phyloP scores from a whole-genome alignment of 2,113 vertebrate genomes.

The Brachyhypopomus gauderio region DNA sequence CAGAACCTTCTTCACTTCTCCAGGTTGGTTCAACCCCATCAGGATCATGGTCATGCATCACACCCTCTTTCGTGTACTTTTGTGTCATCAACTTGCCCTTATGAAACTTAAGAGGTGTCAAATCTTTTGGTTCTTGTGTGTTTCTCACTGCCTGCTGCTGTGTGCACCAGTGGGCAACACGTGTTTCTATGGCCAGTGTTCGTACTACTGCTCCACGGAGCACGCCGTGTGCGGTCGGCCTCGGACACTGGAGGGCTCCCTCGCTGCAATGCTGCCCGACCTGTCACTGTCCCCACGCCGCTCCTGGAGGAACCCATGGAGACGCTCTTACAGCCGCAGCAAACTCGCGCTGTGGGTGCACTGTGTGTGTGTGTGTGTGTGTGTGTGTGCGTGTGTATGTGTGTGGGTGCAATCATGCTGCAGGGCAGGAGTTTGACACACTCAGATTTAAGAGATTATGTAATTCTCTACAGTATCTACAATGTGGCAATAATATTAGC shows the following conservation, averaged over 20 bases:
- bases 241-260: conserved; percentile 76
- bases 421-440: too few relatives aligned
- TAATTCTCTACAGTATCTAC: too few relatives aligned
- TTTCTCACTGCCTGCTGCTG: background rate
- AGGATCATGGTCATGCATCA: background rate
- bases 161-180: conserved; percentile 74
- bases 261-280: conserved; percentile 83
- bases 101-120: conserved; percentile 17
- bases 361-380: background rate
- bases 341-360: conserved; percentile 79
- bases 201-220: conserved; percentile 89
- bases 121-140: background rate
- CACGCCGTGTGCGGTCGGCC: conserved; percentile 84
- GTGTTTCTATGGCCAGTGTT: conserved; percentile 87
- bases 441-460: too few relatives aligned
- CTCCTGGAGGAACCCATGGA: conserved; percentile 86
- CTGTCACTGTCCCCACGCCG: conserved; percentile 73
- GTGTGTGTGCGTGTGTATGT: background rate
- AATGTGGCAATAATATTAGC: too few relatives aligned
- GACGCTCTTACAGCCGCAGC: conserved; percentile 86
- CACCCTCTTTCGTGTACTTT: too few relatives aligned
- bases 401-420: too few relatives aligned
- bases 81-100: background rate
- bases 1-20: conserved; percentile 82
- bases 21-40: conserved; percentile 64